Base-by-base conservation (phyloP, 1,140 invertebrate genomes). In the Aporrectodea caliginosa region DNA sequence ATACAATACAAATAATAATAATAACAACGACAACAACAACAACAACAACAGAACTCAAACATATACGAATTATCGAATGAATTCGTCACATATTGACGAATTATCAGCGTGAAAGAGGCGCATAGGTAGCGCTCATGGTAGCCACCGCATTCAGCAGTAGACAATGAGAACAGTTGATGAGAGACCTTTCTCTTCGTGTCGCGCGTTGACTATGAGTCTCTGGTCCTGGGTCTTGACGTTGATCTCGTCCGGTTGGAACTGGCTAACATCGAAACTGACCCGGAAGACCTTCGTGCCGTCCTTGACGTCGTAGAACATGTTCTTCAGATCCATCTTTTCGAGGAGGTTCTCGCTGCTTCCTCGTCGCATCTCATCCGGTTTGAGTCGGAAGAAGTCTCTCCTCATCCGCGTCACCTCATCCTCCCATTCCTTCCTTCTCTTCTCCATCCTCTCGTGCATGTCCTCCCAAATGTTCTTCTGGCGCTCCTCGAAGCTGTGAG, bases 171-270 rank as follows among this genome's bases (percentile, higher is more conserved):
- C n/a, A n/a, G n/a, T n/a, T n/a, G n/a, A n/a, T 30, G 31, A 31
- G n/a, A 30, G 35, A 75, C 83, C 82, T 29, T 92, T 93, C 84
- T 95, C 93, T 85, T 95, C 93, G 85, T 95, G 94, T 87, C 93
- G 94, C 0, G 93, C 94, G 84, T 94, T 92, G 0, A 95, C 92
- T 12, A 94, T 88, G 22, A 96, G 91, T 77, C 89, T 91, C 85
- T 93, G 93, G 83, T 94, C 94, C n/a, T 92, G 90, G 0, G 93
- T 93, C 87, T 95, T 96, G 0, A 97, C 94, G n/a, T 91, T 92
- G 68, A 97, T 93, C 89, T 95, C 94, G 78, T 95, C 93, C 0
- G 94, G 93, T 16, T 91, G 89, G 87, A 94, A 95, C 84, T 96
- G 93, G 82, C 94, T 91, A 0, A 95, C 92, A 85, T 97, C 94